These are phyloP conservation scores for Adela reaumurella DNA, from an alignment of 2,888 invertebrate genomes.

Conservation along the genomic window DNA sequence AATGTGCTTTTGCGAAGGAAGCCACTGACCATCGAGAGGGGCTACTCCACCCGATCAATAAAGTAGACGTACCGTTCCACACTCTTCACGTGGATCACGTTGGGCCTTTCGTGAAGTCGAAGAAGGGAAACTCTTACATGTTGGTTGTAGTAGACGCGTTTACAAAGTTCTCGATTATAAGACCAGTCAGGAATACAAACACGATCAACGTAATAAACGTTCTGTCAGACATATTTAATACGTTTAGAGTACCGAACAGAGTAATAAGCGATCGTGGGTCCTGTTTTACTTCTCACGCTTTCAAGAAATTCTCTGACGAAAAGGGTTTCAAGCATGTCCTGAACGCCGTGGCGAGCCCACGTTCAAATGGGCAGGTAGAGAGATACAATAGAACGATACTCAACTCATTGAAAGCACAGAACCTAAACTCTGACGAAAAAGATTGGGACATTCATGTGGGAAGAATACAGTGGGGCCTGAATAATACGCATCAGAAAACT, in stretches of 20 bases:
- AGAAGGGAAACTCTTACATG: constrained; percentile 7
- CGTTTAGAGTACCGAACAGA: neutral
- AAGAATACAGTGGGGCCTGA: no score
- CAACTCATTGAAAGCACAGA: no score
- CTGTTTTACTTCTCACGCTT: neutral
- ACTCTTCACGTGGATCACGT: constrained; percentile 31
- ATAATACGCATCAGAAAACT: no score
- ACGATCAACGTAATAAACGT: neutral
- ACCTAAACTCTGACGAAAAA: no score
- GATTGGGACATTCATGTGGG: no score
- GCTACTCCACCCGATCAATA: constrained; percentile 26
- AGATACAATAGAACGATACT: neutral
- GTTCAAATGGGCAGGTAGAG: neutral
- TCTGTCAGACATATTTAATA: neutral
- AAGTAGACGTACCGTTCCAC: constrained; percentile 24
- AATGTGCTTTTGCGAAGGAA: constrained; percentile 24
- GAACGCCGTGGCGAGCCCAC: neutral
- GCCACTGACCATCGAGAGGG: constrained; percentile 16
- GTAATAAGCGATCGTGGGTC: neutral
- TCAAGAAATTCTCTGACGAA: neutral
- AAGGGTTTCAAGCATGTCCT: neutral
- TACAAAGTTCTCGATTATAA: neutral
- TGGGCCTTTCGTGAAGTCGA: constrained; percentile 19
- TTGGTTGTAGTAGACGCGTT: neutral
- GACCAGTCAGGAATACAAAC: constrained; percentile 1